Base-by-base conservation (phyloP, 2,888 invertebrate species). In the Dinocampus coccinellae region DNA sequence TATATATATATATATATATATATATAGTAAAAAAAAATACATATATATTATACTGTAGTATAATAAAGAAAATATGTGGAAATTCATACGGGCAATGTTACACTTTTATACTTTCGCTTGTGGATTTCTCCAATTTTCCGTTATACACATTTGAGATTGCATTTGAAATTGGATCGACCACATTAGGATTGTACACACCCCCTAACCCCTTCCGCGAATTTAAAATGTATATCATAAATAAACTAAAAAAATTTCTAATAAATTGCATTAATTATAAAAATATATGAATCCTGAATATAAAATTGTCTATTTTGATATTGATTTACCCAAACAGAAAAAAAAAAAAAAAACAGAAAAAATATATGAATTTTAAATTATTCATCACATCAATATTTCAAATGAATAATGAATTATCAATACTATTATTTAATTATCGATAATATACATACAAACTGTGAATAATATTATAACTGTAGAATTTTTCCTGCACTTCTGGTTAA, bases 101-200 rank as follows among this genome's bases (percentile, higher is more conserved):
- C 79, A 78, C 78, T 80, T 47, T 47, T 47, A 47, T 81, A 83
- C 85, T 85, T 85, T 85, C 84, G 79, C 83, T 78, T 6, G 47
- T 47, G 78, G 82, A 80, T 86, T 87, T 87, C 86, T 86, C 85
- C 82, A 79, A 83, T 85, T 87, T 87, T 82, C 84, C 79, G 81
- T 82, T 81, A 84, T 83, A 74, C 78, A 60, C 3, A 4, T 29
- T 73, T 78, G 78, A 81, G 83, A 86, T 86, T 85, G 80, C 82
- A 76, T 78, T 77, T 80, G 81, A 84, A 86, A 86, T 85, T 84
- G 86, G 82, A 81, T 80, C 78, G 75, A 66, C 75, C 77, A 77
- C 74, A 74, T 75, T 77, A 73, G 76, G 72, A 57, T 42, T 66
- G 39, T 66, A 66, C 47, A 58, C 62, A 47, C 64, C 42, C 34